Percentiles rank a stretch among this genome's conserved stretches.
These are phyloP conservation scores for Cistogaster globosa DNA, from an alignment of 2,888 invertebrate species.

Conservation along the genomic window DNA sequence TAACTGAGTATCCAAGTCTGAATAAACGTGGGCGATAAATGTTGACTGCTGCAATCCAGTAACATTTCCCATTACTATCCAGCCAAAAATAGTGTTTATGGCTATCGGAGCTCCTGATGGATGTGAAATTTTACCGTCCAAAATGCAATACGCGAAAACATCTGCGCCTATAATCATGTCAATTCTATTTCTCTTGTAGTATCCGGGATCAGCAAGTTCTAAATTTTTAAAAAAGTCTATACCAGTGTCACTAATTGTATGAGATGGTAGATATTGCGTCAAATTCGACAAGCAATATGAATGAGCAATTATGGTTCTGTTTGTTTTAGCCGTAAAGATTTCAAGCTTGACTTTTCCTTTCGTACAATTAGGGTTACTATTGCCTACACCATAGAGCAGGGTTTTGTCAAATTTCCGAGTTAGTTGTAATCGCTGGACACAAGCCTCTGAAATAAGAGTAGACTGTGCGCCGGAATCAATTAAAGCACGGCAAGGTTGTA, in stretches of 20 bases:
- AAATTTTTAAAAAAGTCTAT: conserved; percentile 39
- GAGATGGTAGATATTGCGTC: conserved; percentile 51
- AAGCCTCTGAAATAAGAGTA: conserved; percentile 57
- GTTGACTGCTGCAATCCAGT: neutral
- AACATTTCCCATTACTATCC: conserved; percentile 55
- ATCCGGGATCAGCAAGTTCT: conserved; percentile 50
- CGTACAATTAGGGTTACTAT: conserved; percentile 21
- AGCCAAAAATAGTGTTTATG: conserved; percentile 58
- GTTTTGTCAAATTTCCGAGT: conserved; percentile 50
- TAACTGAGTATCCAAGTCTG: conserved; percentile 43
- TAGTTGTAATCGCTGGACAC: conserved; percentile 53
- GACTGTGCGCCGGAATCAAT: conserved; percentile 65
- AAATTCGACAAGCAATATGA: conserved; percentile 47
- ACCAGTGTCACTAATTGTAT: conserved; percentile 3
- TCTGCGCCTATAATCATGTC: conserved; percentile 58
- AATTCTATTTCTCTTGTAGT: conserved; percentile 13
- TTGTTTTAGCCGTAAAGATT: neutral
- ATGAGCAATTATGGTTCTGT: conserved; percentile 13
- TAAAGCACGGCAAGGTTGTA: conserved; percentile 56
- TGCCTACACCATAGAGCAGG: conserved; percentile 56
- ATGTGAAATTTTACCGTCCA: conserved; percentile 40
- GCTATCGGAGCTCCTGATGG: conserved; percentile 61
- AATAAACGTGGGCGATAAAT: conserved; percentile 31
- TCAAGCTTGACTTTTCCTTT: conserved; percentile 51
- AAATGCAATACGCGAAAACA: conserved; percentile 40